These are phyloP conservation scores for western clawed frog (Xenopus tropicalis) DNA, from an alignment of 2,113 vertebrate species.

Conservation along the genomic window DNA sequence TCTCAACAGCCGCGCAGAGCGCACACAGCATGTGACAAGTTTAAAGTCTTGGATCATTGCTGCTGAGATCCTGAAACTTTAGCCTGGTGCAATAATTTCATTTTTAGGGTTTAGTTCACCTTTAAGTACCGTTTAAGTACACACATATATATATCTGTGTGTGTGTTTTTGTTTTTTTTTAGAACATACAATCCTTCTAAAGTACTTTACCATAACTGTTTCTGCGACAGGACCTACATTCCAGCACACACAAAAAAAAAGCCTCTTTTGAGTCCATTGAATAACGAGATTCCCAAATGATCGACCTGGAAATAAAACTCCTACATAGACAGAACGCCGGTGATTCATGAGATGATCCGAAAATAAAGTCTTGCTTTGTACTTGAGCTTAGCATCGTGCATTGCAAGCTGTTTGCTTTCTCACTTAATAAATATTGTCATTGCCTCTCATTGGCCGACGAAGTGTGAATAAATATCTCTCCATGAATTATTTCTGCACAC, in stretches of 20 bases:
- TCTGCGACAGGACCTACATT: no score
- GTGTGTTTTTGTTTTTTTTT: no score
- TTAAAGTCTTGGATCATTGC: no score
- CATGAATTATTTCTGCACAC: slow-evolving; percentile 21
- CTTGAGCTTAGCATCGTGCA: not conserved
- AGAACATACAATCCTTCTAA: no score
- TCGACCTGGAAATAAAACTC: slow-evolving; percentile 10
- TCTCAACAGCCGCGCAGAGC: no score
- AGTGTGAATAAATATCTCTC: slow-evolving; percentile 36
- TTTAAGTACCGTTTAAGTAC: no score
- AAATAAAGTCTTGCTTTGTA: not conserved
- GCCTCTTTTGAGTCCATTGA: not conserved
- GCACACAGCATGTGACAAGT: no score
- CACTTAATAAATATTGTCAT: slow-evolving; percentile 36
- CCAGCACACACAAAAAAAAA: not conserved
- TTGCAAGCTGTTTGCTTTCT: slow-evolving; percentile 32
- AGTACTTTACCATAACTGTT: no score
- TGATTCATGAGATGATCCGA: slow-evolving; percentile 1
- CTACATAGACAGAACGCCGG: not conserved
- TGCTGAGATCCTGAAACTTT: no score
- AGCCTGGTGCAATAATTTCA: no score
- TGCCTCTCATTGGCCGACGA: slow-evolving; percentile 16
- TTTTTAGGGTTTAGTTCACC: no score
- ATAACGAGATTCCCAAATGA: not conserved
- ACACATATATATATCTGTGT: no score